Percentiles rank a stretch among this genome's conserved stretches.
Evolutionary conservation across 2,888 invertebrate species (phyloP).

Genomic region (Acleris emargana): DNA sequence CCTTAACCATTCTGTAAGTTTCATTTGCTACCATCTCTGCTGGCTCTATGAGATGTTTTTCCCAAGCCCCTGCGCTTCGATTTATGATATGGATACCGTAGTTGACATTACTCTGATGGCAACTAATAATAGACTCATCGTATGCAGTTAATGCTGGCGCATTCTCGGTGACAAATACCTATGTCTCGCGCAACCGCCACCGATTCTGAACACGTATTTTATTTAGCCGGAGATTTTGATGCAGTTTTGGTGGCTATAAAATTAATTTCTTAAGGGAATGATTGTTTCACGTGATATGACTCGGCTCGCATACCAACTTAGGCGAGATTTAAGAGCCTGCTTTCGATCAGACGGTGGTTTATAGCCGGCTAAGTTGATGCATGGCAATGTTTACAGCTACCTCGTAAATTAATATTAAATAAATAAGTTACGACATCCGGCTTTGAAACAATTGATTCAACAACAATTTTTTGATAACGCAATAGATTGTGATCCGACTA

Average conservation of each 20-base stretch:
- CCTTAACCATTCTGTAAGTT: conserved; percentile 55
- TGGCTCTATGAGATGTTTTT: conserved; percentile 40
- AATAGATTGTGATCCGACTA: conserved; percentile 19
- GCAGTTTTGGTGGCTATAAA: neutral
- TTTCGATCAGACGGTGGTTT: neutral
- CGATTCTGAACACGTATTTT: conserved; percentile 21
- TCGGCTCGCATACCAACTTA: neutral
- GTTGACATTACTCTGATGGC: conserved; percentile 34
- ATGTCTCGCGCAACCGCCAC: conserved; percentile 14
- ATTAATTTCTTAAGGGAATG: neutral
- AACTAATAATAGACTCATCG: conserved; percentile 29
- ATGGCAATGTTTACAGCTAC: neutral
- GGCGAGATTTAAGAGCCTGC: neutral
- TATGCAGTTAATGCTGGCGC: conserved; percentile 17
- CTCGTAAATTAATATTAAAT: too few species aligned
- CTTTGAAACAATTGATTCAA: conserved; percentile 6
- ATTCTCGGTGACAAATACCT: conserved; percentile 22
- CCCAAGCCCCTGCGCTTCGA: conserved; percentile 40
- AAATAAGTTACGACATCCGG: neutral
- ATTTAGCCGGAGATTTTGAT: conserved; percentile 5
- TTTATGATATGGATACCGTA: conserved; percentile 43
- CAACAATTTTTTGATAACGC: neutral
- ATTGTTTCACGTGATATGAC: neutral
- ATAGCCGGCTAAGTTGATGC: neutral
- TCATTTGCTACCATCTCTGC: conserved; percentile 36